Evolutionary conservation across 2,113 vertebrate genomes (phyloP).

Genomic region (Paraplagusia blochii): DNA sequence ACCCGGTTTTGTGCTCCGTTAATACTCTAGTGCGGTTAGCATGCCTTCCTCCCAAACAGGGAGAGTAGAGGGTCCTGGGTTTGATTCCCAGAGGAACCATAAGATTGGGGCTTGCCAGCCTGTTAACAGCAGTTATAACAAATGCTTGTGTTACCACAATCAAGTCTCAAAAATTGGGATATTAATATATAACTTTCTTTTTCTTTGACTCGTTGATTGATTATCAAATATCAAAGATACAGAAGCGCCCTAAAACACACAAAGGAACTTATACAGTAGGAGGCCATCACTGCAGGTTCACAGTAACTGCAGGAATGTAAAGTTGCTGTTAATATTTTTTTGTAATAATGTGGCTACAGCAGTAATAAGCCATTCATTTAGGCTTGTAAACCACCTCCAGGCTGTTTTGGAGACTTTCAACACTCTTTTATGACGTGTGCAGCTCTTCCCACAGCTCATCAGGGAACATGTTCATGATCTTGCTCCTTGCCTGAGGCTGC

Average conservation of each 20-base stretch:
- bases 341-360: constrained; percentile 16
- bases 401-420: background rate
- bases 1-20: too few species aligned
- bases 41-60: too few species aligned
- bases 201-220: too few species aligned
- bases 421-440: background rate
- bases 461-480: constrained; percentile 34
- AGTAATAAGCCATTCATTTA: background rate
- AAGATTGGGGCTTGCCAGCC: too few species aligned
- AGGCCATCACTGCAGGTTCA: background rate
- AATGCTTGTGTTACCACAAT: too few species aligned
- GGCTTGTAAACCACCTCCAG: constrained; percentile 14
- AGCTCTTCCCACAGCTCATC: constrained; percentile 6
- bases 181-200: too few species aligned
- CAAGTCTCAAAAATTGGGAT: too few species aligned
- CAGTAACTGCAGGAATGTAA: background rate
- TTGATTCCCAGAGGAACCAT: too few species aligned
- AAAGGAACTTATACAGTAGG: background rate
- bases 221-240: too few species aligned
- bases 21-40: too few species aligned
- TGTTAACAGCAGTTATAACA: too few species aligned
- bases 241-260: background rate
- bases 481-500: constrained; percentile 11
- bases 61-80: too few species aligned
- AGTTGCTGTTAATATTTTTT: constrained; percentile 19